Base-by-base conservation (phyloP, 2,888 invertebrate genomes). In the Pogonocherus hispidulus region DNA sequence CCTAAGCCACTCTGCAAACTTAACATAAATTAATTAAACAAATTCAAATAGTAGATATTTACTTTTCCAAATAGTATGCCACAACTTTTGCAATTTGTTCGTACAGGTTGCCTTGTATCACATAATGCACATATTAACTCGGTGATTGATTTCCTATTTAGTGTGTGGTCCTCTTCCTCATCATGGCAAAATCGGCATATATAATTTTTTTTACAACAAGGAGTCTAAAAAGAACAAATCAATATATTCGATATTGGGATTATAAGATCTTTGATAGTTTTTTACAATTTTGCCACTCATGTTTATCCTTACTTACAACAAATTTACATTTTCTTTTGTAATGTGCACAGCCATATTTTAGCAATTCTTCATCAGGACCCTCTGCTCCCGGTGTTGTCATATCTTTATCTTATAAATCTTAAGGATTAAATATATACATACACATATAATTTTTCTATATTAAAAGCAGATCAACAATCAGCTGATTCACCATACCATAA, bases 171-270 rank as follows among this genome's bases (percentile, higher is more conserved):
- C 82, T 96, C 96, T 37, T 87, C 92, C 80, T 96, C 95, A 84
- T 97, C 95, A 78, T 97, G 96, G 80, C 96, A 96, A 83, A 96
- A 94, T 27, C 96, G 90, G 82, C 96, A 96, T 70, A 93, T 92
- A 84, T 96, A 96, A 6, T 94, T 90, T 85, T 95, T 95, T 80
- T 92, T 92, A 86, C 96, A 96, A 83, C 96, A 96, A 60, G 95
- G 95, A 18, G 95, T 93, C 96, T 96, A 86, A 18, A 89, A 87
- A 73, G 16, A 66, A 62, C 11, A 44, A 23, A 32, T 9, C n/a
- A n/a, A n/a, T n/a, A n/a, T n/a, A n/a, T n/a, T n/a, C n/a, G n/a
- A n/a, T n/a, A n/a, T n/a, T n/a, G n/a, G n/a, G n/a, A n/a, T n/a
- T n/a, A n/a, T n/a, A n/a, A n/a, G n/a, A n/a, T n/a, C n/a, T n/a